phyloP scores from a whole-genome alignment of 1,140 invertebrate species.

The Euwallacea fornicatus region DNA sequence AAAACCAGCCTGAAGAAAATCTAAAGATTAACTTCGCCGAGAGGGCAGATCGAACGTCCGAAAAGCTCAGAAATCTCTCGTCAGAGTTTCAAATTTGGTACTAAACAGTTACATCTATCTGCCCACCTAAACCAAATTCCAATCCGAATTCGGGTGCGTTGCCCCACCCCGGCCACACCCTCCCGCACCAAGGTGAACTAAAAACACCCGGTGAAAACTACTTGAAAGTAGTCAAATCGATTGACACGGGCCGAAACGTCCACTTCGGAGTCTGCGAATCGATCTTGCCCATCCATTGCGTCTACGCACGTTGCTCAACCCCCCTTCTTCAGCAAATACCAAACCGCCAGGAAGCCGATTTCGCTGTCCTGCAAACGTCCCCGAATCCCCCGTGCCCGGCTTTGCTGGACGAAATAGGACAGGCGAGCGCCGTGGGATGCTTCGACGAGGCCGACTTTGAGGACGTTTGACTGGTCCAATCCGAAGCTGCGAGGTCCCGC shows the following conservation, averaged over 20 bases:
- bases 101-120: too few species aligned
- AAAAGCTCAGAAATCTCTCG: too few species aligned
- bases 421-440: constrained; percentile 49
- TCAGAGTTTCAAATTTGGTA: too few species aligned
- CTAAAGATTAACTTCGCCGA: too few species aligned
- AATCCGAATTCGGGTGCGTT: constrained; percentile 25
- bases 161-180: constrained; percentile 45
- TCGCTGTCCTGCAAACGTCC: constrained; percentile 46
- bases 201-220: constrained; percentile 45
- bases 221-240: constrained; percentile 42
- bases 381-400: constrained; percentile 49
- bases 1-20: too few species aligned
- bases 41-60: too few species aligned
- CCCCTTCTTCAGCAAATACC: constrained; percentile 38
- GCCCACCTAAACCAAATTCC: too few species aligned
- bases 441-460: constrained; percentile 47
- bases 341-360: constrained; percentile 45
- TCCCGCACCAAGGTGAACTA: constrained; percentile 34
- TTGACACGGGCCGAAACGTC: constrained; percentile 41
- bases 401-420: constrained; percentile 47
- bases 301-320: constrained; percentile 43
- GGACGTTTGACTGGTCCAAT: constrained; percentile 48
- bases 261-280: too few species aligned
- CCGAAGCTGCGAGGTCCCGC: constrained; percentile 40
- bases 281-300: constrained; percentile 46